Base-by-base conservation (phyloP, 1,140 invertebrate species). In the Drosophila grimshawi region DNA sequence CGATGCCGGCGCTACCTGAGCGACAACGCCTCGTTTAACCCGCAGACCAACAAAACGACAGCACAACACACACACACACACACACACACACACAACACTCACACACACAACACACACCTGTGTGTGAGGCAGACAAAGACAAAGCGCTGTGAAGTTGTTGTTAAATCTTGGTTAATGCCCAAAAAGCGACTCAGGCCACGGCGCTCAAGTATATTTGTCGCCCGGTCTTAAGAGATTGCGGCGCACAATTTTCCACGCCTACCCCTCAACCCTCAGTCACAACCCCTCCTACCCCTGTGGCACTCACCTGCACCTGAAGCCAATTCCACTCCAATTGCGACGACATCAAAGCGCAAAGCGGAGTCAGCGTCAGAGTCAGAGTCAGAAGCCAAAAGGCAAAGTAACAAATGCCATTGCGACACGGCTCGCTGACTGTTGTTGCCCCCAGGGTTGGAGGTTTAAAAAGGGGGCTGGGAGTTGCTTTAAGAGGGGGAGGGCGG, bases 161-260 rank as follows among this genome's bases (percentile, higher is more conserved):
- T 83, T 88, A 88, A 88, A 83, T 88, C 83, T 80, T 81, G 78
- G 74, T 77, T 88, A 88, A 88, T 89, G 85, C 80, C 78, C 69
- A 85, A 89, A 19, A 89, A 86, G 78, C 66, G 62, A 70, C 61
- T 29, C 49, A 49, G 63, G 72, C 63, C 78, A 69, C 43, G 63
- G 64, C 52, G 77, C 61, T 79, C 77, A 89, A 85, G 85, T 90
- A 81, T 89, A 89, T 89, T 89, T 89, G 85, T 89, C 85, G 85
- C 86, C 86, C 71, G 85, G 85, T 85, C 85, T 89, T 89, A 89
- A 89, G 85, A 89, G 85, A 89, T 89, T 89, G 85, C 78, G 85
- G 81, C 78, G 67, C 68, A 85, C 73, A 89, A 88, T 88, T 89
- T 19, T 89, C 83, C 80, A 73, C 77, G 69, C 37, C 46, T 41